Evolutionary conservation across 2,888 invertebrate genomes (phyloP).

Genomic region (Tachystola acroxantha): DNA sequence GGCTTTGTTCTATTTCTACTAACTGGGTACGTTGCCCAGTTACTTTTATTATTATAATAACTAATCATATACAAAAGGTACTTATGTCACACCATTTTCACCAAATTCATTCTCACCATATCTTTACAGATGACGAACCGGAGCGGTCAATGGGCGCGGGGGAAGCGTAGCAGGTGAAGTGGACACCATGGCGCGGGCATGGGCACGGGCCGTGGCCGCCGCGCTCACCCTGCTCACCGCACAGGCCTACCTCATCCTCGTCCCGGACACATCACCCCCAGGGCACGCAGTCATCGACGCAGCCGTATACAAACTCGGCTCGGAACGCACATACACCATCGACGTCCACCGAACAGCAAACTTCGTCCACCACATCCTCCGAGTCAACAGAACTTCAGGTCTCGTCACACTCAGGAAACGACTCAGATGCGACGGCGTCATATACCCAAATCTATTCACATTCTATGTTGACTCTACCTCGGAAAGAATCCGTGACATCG

Average conservation of each 20-base stretch:
- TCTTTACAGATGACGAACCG: conserved; percentile 54
- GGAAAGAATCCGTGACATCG: conserved; percentile 86
- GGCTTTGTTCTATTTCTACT: too few relatives aligned
- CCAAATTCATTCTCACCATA: too few relatives aligned
- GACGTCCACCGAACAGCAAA: conserved; percentile 89
- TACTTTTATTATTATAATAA: too few relatives aligned
- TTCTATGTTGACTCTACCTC: conserved; percentile 92
- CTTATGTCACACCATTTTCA: too few relatives aligned
- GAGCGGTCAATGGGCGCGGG: conserved; percentile 48
- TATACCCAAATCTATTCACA: conserved; percentile 91
- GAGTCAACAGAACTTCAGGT: conserved; percentile 86
- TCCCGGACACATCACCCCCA: conserved; percentile 78
- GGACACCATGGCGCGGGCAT: conserved; percentile 29
- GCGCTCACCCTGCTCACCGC: conserved; percentile 44
- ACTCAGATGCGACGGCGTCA: conserved; percentile 87
- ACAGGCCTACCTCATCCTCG: conserved; percentile 76
- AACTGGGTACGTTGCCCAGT: too few relatives aligned
- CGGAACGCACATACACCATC: conserved; percentile 87
- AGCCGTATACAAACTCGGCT: conserved; percentile 88
- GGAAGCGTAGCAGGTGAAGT: conserved; percentile 66
- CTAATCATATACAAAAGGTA: too few relatives aligned
- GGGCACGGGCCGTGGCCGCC: conserved; percentile 45
- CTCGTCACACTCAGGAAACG: conserved; percentile 84
- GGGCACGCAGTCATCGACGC: conserved; percentile 87
- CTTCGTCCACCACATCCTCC: conserved; percentile 87